These are phyloP conservation scores for Bibio marci DNA, from an alignment of 2,888 invertebrate genomes.

Conservation along the genomic window DNA sequence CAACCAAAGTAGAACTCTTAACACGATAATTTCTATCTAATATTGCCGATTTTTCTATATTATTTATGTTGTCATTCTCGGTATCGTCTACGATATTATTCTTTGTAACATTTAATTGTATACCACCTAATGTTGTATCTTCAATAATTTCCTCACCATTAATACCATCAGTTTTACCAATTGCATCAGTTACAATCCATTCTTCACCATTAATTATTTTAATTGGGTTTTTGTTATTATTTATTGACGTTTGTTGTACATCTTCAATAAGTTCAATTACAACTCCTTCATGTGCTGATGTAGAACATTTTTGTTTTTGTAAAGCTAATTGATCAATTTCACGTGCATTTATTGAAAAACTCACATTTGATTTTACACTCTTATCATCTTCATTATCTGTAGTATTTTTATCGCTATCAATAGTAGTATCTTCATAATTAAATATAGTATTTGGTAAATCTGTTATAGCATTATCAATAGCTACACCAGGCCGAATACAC, in stretches of 20 bases:
- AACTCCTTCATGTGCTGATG: not conserved
- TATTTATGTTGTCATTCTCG: not conserved
- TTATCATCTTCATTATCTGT: not conserved
- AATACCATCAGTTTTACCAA: conserved; percentile 1
- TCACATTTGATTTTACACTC: not conserved
- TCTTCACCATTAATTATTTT: not conserved
- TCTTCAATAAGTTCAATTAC: not conserved
- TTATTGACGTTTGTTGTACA: not conserved
- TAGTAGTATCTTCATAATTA: no score
- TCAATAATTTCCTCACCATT: not conserved
- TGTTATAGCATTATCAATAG: no score
- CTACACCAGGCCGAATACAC: no score
- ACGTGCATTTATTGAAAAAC: conserved; percentile 4
- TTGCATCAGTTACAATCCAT: conserved; percentile 3
- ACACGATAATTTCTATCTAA: not conserved
- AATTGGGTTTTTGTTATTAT: not conserved
- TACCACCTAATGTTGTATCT: not conserved
- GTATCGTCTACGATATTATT: not conserved
- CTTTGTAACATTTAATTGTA: not conserved
- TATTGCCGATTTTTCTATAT: not conserved
- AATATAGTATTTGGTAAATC: not conserved
- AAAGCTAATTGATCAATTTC: no score
- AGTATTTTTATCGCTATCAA: not conserved
- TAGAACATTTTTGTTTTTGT: no score
- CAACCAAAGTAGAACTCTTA: not conserved